Evolutionary conservation across 1,140 invertebrate species (phyloP).

Genomic region (Caerostris darwini): DNA sequence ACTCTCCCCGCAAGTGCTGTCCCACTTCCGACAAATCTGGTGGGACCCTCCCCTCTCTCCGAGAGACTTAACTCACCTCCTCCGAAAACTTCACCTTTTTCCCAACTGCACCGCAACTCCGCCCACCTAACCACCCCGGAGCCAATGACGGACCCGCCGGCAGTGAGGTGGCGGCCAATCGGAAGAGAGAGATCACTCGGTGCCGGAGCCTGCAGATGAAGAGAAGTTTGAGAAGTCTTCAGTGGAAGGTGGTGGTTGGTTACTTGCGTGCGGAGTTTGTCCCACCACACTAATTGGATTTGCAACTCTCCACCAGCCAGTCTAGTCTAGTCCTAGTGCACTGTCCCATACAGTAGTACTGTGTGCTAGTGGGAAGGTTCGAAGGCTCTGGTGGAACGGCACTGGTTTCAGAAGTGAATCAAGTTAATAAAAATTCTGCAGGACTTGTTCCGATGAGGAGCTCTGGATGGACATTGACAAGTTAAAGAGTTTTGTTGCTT

Average conservation of each 20-base stretch:
- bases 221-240: conserved; percentile 41
- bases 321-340: neutral
- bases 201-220: conserved; percentile 8
- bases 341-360: neutral
- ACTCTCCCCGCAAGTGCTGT: neutral
- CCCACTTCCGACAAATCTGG: conserved; percentile 33
- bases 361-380: neutral
- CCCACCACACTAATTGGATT: conserved; percentile 55
- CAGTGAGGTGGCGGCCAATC: neutral
- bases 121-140: conserved; percentile 3
- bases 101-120: neutral
- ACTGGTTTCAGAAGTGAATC: neutral
- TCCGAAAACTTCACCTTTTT: conserved; percentile 25
- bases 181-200: conserved; percentile 16
- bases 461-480: neutral
- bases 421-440: neutral
- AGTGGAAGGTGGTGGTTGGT: conserved; percentile 26
- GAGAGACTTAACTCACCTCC: conserved; percentile 29
- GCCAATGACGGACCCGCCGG: conserved; percentile 10
- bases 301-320: conserved; percentile 15
- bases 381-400: too few species aligned
- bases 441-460: neutral
- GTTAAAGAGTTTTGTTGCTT: neutral
- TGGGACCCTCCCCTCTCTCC: neutral
- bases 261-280: neutral